These are phyloP conservation scores for Podilymbus podiceps DNA, from an alignment of 2,113 vertebrate species.

Conservation along the genomic window DNA sequence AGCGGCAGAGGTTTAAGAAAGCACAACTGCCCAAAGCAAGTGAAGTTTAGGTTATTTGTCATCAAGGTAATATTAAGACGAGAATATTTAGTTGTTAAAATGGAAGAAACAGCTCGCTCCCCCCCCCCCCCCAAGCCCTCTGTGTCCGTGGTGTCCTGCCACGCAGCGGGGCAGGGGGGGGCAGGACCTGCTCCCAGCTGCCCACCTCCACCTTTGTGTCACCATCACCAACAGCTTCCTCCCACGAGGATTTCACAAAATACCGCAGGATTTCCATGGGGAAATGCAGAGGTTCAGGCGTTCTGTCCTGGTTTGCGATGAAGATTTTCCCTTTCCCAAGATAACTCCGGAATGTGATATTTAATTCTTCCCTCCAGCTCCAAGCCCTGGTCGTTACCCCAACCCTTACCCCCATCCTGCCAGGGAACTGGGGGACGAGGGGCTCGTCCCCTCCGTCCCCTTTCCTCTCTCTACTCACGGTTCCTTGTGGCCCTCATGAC, in stretches of 20 bases:
- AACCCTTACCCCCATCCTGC: neutral
- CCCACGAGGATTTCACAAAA: accelerated
- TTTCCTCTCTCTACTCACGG: accelerated
- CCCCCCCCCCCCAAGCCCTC: neutral
- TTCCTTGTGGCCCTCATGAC: neutral
- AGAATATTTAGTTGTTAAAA: neutral
- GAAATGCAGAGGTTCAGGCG: neutral
- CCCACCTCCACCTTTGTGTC: neutral
- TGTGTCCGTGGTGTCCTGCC: neutral
- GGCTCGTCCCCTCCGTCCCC: neutral
- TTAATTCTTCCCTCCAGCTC: neutral
- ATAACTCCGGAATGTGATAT: neutral
- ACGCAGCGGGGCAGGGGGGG: neutral
- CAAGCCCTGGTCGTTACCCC: neutral
- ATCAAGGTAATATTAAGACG: neutral
- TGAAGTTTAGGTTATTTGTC: neutral
- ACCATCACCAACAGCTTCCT: neutral
- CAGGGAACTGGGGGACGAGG: too few relatives aligned
- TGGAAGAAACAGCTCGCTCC: too few relatives aligned
- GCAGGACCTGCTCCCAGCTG: neutral
- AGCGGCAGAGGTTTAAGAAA: neutral
- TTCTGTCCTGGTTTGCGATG: neutral
- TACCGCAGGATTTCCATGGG: neutral
- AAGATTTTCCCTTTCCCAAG: neutral
- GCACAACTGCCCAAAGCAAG: neutral